Conservation (phyloP, 2,797 vertebrate genomes). For the Pipistrellus pipistrellus region DNA sequence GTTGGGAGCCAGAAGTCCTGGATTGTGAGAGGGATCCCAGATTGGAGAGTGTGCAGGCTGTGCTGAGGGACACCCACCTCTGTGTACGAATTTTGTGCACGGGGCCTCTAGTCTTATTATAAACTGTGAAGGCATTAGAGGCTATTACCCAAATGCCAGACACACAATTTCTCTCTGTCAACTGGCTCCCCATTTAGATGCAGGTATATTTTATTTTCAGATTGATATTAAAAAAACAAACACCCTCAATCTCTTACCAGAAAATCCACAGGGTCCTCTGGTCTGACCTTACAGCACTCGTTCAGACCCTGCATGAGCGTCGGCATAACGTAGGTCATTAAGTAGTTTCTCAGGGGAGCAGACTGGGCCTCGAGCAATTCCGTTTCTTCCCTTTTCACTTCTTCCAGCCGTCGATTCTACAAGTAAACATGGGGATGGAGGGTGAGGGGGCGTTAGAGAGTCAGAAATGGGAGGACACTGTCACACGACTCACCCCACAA, state of each 20-base stretch:
- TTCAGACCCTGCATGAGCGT: slow-evolving; percentile 93
- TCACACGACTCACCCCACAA: not conserved
- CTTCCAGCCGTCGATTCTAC: slow-evolving; percentile 89
- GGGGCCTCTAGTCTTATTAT: not conserved
- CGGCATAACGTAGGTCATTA: slow-evolving; percentile 94
- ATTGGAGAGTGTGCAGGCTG: too few species aligned
- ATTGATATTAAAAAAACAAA: not conserved
- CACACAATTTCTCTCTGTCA: not conserved
- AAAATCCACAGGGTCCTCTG: slow-evolving; percentile 94
- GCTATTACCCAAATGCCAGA: slow-evolving; percentile 5
- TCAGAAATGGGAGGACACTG: not conserved
- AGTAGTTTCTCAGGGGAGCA: slow-evolving; percentile 91
- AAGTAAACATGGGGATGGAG: not conserved
- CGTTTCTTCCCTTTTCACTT: slow-evolving; percentile 91
- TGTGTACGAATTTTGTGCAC: too few species aligned
- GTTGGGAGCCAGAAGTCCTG: too few species aligned
- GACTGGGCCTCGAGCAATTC: slow-evolving; percentile 91
- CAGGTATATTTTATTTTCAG: not conserved
- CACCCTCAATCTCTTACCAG: slow-evolving; percentile 89
- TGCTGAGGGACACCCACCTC: too few species aligned
- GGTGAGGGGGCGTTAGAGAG: not conserved
- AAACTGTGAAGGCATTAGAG: not conserved
- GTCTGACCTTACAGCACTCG: slow-evolving; percentile 91
- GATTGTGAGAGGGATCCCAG: too few species aligned
- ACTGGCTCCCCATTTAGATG: not conserved